Percentiles rank a stretch among this genome's conserved stretches.
Conservation (phyloP, 2,797 vertebrate species). For the Craterocephalus amniculus region DNA sequence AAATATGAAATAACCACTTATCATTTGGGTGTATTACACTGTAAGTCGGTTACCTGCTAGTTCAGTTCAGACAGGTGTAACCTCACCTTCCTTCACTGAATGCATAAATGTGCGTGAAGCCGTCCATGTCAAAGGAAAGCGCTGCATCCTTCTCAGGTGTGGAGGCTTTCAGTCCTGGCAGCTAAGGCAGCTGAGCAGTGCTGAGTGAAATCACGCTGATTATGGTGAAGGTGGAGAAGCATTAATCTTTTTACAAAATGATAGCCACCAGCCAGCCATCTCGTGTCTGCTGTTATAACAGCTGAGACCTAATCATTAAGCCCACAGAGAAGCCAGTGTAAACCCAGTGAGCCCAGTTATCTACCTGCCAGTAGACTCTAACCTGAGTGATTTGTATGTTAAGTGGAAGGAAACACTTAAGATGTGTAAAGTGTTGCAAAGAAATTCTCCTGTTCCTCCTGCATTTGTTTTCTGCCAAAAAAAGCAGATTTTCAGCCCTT, state of each 20-base stretch:
- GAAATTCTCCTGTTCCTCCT: neutral
- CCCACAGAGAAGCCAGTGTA: neutral
- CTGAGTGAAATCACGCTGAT: conserved; percentile 14
- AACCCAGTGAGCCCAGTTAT: conserved; percentile 9
- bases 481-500: neutral
- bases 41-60: too few relatives aligned
- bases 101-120: neutral
- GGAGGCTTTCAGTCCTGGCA: neutral
- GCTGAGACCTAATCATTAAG: conserved; percentile 51
- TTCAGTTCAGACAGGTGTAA: conserved; percentile 6
- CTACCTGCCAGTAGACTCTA: conserved; percentile 1
- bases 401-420: conserved; percentile 7
- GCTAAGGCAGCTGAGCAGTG: conserved; percentile 10
- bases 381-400: neutral
- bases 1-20: neutral
- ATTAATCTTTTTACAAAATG: conserved; percentile 21
- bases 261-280: conserved; percentile 4
- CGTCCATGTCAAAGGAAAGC: neutral
- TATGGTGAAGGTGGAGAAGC: conserved; percentile 9
- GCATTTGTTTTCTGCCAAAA: neutral
- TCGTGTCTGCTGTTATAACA: conserved; percentile 17
- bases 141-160: conserved; percentile 17
- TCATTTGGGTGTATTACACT: neutral
- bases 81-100: neutral
- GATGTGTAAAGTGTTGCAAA: neutral